A percentile compares a stretch with the other conserved stretches of the same genome.
Evolutionary conservation across 1,140 invertebrate genomes (phyloP).

Genomic region (Apis cerana): DNA sequence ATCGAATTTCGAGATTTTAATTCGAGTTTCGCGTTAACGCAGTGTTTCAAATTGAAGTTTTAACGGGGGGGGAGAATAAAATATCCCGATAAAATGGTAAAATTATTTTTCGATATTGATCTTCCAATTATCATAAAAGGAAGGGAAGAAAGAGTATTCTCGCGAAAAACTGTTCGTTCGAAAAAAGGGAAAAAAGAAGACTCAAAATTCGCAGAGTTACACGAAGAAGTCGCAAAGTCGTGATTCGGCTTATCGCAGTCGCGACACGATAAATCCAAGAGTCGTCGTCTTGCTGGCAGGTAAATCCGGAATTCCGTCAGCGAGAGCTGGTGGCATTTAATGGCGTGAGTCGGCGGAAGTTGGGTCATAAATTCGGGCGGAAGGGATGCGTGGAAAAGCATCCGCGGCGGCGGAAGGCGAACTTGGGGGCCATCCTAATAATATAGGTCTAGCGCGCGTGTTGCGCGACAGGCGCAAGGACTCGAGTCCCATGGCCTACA

Average conservation of each 20-base stretch:
- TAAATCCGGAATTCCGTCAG: slow-evolving; percentile 14
- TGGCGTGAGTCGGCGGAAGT: slow-evolving; percentile 10
- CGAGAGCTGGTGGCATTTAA: slow-evolving; percentile 12
- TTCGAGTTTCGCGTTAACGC: background rate
- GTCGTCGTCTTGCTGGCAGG: background rate
- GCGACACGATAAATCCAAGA: background rate
- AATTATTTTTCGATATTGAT: background rate
- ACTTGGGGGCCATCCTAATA: slow-evolving; percentile 36
- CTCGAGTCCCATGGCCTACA: slow-evolving; percentile 51
- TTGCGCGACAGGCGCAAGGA: slow-evolving; percentile 35
- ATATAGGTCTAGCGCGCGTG: slow-evolving; percentile 25
- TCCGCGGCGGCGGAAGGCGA: slow-evolving; percentile 7
- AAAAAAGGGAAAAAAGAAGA: no score
- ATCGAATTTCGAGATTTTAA: background rate
- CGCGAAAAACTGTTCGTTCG: no score
- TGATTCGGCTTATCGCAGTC: background rate
- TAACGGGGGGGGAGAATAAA: background rate
- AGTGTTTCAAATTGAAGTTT: background rate
- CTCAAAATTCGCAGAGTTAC: no score
- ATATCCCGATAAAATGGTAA: background rate
- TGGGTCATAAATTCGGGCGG: slow-evolving; percentile 27
- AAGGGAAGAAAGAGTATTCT: background rate
- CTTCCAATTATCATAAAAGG: background rate
- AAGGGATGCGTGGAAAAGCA: slow-evolving; percentile 24
- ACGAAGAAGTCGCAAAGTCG: background rate